Base-by-base conservation (phyloP, 2,797 vertebrate species). In the Peromyscus eremicus region DNA sequence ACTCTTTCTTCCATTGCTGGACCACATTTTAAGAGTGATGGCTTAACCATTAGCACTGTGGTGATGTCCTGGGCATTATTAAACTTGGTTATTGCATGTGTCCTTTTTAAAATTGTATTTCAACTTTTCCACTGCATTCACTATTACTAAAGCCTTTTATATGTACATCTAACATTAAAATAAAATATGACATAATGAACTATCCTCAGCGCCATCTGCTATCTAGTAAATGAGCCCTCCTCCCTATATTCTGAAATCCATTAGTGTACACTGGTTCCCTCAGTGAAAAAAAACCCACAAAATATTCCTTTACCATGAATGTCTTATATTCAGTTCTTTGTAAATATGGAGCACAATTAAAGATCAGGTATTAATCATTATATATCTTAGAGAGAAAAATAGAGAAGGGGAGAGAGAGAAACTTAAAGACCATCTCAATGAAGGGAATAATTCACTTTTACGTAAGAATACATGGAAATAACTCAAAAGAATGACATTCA, bases 91-190 rank as follows among this genome's bases (percentile, higher is more conserved):
- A 75, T 75, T 89, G 88, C 70, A 89, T n/a, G 75, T 83, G 73
- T 79, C 13, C 73, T 70, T 94, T 92, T 25, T 11, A 70, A 95
- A 95, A 70, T 84, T 27, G 34, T 83, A 89, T 90, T 95, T 91
- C 43, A 87, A 49, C 37, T 91, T 93, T 91, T 96, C n/a, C 14
- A 60, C 1, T 77, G 13, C 64, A 88, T 64, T 94, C 37, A 68
- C 27, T 37, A 79, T 76, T 95, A 73, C 12, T 71, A 84, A 94
- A 76, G 27, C 23, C 83, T 66, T 66, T 77, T 29, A 32, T 91
- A 52, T 11, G 52, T 73, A 12, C 17, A 76, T 71, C 52, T 77
- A 66, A 75, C 55, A 81, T 92, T 90, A 57, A 66, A 57, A 94
- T 86, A 16, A 6, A 77, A 76, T 40, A 40, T 71, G 49, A 8